Percentiles rank a stretch among this genome's conserved stretches.
phyloP scores from a whole-genome alignment of 2,113 vertebrate species.

The Paraplagusia blochii region DNA sequence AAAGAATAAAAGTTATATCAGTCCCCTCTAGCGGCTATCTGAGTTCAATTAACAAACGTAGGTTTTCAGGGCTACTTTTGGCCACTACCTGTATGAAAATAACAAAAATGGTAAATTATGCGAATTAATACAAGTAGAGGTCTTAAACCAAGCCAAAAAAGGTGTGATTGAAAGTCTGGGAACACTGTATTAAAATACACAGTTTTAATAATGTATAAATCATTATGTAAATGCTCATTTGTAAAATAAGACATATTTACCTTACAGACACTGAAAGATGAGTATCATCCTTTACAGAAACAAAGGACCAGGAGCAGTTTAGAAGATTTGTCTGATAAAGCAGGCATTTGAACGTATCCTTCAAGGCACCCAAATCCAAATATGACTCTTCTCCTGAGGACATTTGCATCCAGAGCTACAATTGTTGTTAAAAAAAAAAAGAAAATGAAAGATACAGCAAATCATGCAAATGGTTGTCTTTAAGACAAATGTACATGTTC shows the following conservation, averaged over 20 bases:
- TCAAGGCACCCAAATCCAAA: accelerated
- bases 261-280: constrained; percentile 30
- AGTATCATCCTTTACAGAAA: background rate
- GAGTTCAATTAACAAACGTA: too few relatives aligned
- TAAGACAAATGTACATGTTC: background rate
- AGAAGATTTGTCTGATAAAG: constrained; percentile 32
- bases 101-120: too few relatives aligned
- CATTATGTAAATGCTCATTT: background rate
- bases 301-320: constrained; percentile 59
- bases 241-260: constrained; percentile 14
- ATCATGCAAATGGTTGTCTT: too few relatives aligned
- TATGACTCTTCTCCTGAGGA: accelerated
- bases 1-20: too few relatives aligned
- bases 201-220: background rate
- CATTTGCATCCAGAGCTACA: accelerated
- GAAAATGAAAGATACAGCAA: too few relatives aligned
- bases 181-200: background rate
- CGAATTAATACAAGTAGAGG: too few relatives aligned
- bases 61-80: too few relatives aligned
- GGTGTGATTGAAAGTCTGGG: too few relatives aligned
- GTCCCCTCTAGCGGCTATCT: too few relatives aligned
- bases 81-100: too few relatives aligned
- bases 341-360: constrained; percentile 13
- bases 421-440: background rate
- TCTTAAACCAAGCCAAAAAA: too few relatives aligned